Conservation (phyloP, 2,113 vertebrate genomes). For the Aptenodytes patagonicus region DNA sequence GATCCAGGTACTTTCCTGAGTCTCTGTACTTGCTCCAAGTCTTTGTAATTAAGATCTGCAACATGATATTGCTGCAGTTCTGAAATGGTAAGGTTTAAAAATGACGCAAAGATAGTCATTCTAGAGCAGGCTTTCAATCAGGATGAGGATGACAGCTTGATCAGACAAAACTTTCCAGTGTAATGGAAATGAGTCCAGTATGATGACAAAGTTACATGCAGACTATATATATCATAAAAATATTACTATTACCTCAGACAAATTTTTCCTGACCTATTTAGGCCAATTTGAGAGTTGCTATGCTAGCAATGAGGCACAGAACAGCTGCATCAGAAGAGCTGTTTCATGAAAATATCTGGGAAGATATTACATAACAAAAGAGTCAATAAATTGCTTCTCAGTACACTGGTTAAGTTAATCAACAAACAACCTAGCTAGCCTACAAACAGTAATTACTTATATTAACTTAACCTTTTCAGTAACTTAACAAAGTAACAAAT, state of each 20-base stretch:
- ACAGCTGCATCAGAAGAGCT: neutral
- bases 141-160: neutral
- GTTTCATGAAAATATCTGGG: neutral
- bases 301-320: neutral
- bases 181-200: neutral
- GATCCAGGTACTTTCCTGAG: neutral
- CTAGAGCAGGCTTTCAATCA: neutral
- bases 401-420: neutral
- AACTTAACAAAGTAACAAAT: neutral
- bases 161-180: neutral
- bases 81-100: neutral
- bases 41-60: neutral
- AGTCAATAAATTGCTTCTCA: neutral
- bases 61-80: neutral
- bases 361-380: neutral
- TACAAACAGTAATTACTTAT: neutral
- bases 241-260: neutral
- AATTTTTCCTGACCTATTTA: neutral
- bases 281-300: neutral
- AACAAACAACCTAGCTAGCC: neutral
- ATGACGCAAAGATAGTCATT: accelerated
- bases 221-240: neutral
- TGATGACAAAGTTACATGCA: neutral
- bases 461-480: neutral
- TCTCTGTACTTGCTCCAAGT: neutral